A percentile compares a stretch with the other conserved stretches of the same genome.
Conservation (phyloP, 2,888 invertebrate genomes). For the Agriopis leucophaearia region DNA sequence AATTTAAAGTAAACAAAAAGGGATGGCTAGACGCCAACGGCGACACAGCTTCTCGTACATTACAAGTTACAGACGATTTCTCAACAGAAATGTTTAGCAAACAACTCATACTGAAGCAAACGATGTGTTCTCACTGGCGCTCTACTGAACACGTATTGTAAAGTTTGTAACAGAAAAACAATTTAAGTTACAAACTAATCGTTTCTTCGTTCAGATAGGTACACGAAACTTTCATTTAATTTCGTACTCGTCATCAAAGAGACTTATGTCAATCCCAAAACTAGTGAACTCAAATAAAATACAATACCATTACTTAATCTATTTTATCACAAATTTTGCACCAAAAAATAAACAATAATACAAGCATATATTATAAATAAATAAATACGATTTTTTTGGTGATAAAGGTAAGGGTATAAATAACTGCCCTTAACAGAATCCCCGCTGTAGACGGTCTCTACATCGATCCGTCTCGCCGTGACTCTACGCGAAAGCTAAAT, state of each 20-base stretch:
- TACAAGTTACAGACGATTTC: constrained; percentile 8
- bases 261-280: no score
- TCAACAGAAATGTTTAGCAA: constrained; percentile 10
- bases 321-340: no score
- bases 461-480: constrained; percentile 50
- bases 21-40: constrained; percentile 34
- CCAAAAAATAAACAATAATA: no score
- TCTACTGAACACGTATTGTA: neutral
- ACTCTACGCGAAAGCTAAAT: constrained; percentile 35
- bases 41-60: constrained; percentile 14
- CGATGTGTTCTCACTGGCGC: neutral
- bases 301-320: no score
- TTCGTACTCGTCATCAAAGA: no score
- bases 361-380: no score
- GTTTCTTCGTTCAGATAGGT: no score
- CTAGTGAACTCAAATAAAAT: no score
- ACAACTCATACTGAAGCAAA: neutral
- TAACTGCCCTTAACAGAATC: constrained; percentile 10
- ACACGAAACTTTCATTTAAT: no score
- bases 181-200: no score
- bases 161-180: neutral
- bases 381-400: neutral
- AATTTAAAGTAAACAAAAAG: constrained; percentile 56
- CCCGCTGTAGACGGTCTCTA: constrained; percentile 34
- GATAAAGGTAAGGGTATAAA: constrained; percentile 11